Evolutionary conservation across 1,140 invertebrate species (phyloP).

Genomic region (Zophobas morio): DNA sequence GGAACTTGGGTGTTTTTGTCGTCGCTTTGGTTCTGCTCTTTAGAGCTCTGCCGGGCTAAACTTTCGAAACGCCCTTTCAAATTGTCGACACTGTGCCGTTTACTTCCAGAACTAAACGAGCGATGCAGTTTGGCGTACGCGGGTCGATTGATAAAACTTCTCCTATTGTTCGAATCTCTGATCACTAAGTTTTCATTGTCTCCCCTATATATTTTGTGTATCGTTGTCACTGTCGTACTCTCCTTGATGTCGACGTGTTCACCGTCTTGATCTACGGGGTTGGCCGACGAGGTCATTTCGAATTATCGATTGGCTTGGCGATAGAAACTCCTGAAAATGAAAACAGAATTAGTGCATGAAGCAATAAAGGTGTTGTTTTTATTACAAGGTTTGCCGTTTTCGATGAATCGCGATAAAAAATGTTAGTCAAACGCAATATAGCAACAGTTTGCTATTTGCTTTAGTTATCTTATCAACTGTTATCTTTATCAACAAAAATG

Average conservation of each 20-base stretch:
- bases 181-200: slow-evolving; percentile 56
- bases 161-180: slow-evolving; percentile 44
- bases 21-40: slow-evolving; percentile 23
- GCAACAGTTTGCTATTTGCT: background rate
- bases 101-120: slow-evolving; percentile 50
- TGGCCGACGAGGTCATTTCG: slow-evolving; percentile 15
- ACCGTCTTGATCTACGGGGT: background rate
- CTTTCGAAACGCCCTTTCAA: slow-evolving; percentile 58
- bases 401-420: background rate
- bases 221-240: slow-evolving; percentile 12
- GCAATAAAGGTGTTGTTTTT: background rate
- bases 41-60: slow-evolving; percentile 1
- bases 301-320: slow-evolving; percentile 2
- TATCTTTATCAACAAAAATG: slow-evolving; percentile 4
- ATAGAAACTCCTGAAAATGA: slow-evolving; percentile 34
- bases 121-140: slow-evolving; percentile 61
- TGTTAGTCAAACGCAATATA: slow-evolving; percentile 1
- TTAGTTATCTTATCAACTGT: background rate
- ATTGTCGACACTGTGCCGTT: slow-evolving; percentile 49
- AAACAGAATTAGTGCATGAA: slow-evolving; percentile 7
- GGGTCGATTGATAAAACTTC: slow-evolving; percentile 56
- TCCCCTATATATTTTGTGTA: slow-evolving; percentile 9
- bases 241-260: slow-evolving; percentile 16
- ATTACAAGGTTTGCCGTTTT: background rate
- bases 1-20: background rate